Evolutionary conservation across 2,797 vertebrate species (phyloP).

Genomic region (Argyrosomus regius): DNA sequence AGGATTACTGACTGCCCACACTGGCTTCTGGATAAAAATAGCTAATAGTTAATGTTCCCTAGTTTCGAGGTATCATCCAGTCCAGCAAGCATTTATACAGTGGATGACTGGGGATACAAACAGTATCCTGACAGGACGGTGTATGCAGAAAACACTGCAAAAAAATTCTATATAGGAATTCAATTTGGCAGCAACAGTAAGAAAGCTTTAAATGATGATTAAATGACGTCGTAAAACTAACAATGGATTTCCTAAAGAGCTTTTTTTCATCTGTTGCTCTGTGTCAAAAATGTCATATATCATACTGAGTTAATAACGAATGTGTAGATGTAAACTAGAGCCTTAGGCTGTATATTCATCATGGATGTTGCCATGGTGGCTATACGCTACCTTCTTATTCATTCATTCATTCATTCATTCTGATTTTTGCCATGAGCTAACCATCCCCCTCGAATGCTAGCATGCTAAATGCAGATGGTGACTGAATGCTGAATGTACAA

Average conservation of each 20-base stretch:
- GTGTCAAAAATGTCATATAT: conserved; percentile 11
- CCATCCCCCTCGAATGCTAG: conserved; percentile 3
- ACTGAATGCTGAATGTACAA: conserved; percentile 15
- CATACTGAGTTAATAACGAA: not conserved
- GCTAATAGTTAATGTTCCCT: not conserved
- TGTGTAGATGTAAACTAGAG: conserved; percentile 9
- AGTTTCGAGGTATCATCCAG: conserved; percentile 21
- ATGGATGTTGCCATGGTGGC: not conserved
- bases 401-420: conserved; percentile 5
- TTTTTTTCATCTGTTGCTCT: conserved; percentile 1
- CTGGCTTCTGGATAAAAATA: conserved; percentile 17
- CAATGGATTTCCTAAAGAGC: not conserved
- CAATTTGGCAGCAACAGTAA: not conserved
- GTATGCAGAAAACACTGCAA: not conserved
- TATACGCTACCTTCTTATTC: conserved; percentile 9
- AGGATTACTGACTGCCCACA: conserved; percentile 15
- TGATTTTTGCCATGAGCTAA: conserved; percentile 34
- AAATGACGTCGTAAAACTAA: conserved; percentile 5
- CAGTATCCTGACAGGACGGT: not conserved
- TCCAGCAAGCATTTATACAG: not conserved
- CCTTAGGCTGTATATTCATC: conserved; percentile 16
- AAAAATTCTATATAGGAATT: not conserved
- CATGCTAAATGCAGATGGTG: conserved; percentile 31
- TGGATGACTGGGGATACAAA: not conserved
- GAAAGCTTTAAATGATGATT: not conserved